phyloP scores from a whole-genome alignment of 2,113 vertebrate species.

The Pterocles gutturalis region DNA sequence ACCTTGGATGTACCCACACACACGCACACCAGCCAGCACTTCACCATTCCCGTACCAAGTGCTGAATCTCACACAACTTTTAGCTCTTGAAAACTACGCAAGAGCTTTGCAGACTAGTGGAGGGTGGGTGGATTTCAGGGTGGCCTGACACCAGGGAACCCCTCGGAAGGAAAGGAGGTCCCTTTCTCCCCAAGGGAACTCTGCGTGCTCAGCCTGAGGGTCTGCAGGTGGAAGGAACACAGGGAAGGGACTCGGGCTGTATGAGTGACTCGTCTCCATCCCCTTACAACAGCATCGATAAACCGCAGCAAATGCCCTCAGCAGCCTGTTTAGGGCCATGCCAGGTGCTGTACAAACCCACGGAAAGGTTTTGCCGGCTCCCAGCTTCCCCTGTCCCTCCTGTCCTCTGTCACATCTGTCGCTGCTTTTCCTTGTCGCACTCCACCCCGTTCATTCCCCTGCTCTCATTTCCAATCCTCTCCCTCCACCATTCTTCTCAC shows the following conservation, averaged over 20 bases:
- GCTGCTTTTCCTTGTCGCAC: neutral
- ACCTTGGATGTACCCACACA: neutral
- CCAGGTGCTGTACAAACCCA: neutral
- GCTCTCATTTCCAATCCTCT: neutral
- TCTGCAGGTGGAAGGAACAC: neutral
- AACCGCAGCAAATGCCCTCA: neutral
- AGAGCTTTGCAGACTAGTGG: neutral
- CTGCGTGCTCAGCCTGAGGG: fast-evolving
- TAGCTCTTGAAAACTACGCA: neutral
- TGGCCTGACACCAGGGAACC: neutral
- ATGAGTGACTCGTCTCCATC: neutral
- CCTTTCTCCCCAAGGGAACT: neutral
- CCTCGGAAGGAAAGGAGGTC: neutral
- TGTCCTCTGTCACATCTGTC: neutral
- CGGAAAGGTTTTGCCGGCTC: fast-evolving
- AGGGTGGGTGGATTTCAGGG: neutral
- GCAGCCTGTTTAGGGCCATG: neutral
- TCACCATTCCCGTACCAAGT: neutral
- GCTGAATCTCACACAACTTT: neutral
- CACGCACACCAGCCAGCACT: too few species aligned
- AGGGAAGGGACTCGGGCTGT: neutral
- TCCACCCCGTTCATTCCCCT: neutral
- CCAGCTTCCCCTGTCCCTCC: neutral
- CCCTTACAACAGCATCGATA: neutral
- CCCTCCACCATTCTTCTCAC: neutral